Evolutionary conservation across 2,888 invertebrate genomes (phyloP), one percentile per base, ranked within the genome.

Genomic region (Loripinus fragilis): DNA sequence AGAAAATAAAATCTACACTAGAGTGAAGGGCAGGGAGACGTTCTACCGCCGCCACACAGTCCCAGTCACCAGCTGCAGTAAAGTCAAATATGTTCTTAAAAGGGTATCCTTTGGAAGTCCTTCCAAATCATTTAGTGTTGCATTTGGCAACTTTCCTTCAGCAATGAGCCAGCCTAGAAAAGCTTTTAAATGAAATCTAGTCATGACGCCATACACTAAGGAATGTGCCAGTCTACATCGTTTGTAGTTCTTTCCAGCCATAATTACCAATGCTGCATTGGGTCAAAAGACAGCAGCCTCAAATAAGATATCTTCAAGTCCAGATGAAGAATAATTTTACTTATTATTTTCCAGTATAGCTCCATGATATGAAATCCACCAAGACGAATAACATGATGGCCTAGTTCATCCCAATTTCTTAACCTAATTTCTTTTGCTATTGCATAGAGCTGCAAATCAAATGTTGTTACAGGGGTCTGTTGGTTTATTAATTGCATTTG

Each of bases 341-440:
- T 28, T 5, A 28, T 5, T 8, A 38, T 38, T 38, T 38, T 8
- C 38, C 38, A 38, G 38, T 38, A 55, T 15, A 25, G 23, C 25
- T 55, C 55, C 23, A 25, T 23, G 25, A 55, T 55, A 23, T 55
- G 55, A 23, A 55, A 55, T 25, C 55, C 55, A 28, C 55, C 55
- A 10, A 55, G 12, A 7, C 55, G 23, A 2, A 55, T 17, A 25
- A 25, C 55, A 28, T n/a, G n/a, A 10, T 55, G 55, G 15, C 25
- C 23, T 55, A 55, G 25, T 55, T 55, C 55, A 28, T 3, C 28
- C 55, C 55, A 55, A 28, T 25, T 55, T 23, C 28, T 50, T 7
- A 55, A 23, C 15, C 25, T 55, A 2, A 55, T 12, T 25, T 55
- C 55, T 55, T 55, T 23, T 17, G 55, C 55, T 10, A 55, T 25